phyloP scores from a whole-genome alignment of 37 sponge, comb jelly and placozoan species.

The Cladorhizidae sp. region DNA sequence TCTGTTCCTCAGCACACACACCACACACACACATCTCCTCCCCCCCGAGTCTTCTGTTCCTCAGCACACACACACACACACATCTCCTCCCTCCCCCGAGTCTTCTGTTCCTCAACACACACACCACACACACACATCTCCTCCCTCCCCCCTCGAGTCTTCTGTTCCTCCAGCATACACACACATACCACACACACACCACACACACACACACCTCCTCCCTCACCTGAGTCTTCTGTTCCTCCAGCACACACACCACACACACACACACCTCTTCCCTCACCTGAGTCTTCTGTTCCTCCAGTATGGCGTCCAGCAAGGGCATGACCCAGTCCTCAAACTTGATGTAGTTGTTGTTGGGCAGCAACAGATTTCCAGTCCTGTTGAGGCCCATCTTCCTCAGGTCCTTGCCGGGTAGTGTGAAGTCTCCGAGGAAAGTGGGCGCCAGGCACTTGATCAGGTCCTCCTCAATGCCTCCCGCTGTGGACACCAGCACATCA shows the following conservation, averaged over 20 bases:
- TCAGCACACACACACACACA: too few species aligned
- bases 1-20: too few species aligned
- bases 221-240: too few species aligned
- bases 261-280: too few species aligned
- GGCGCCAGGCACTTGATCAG: constrained; percentile 96
- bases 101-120: not conserved
- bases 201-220: not conserved
- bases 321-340: constrained; percentile 98
- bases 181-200: not conserved
- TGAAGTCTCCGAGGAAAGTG: constrained; percentile 89
- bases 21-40: too few species aligned
- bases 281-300: constrained; percentile 83
- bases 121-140: not conserved
- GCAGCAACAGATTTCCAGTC: constrained; percentile 94
- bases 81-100: too few species aligned
- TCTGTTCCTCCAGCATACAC: not conserved
- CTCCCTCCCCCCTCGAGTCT: too few species aligned
- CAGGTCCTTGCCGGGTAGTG: constrained; percentile 75
- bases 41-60: too few species aligned
- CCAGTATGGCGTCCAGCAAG: constrained; percentile 77
- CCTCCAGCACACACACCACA: too few species aligned
- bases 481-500: constrained; percentile 92
- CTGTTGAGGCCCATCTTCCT: constrained; percentile 89
- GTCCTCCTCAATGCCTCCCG: constrained; percentile 98
- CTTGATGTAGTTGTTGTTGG: constrained; percentile 93